phyloP scores from a whole-genome alignment of 2,888 invertebrate genomes.

The Scaptomyza caliginosa region DNA sequence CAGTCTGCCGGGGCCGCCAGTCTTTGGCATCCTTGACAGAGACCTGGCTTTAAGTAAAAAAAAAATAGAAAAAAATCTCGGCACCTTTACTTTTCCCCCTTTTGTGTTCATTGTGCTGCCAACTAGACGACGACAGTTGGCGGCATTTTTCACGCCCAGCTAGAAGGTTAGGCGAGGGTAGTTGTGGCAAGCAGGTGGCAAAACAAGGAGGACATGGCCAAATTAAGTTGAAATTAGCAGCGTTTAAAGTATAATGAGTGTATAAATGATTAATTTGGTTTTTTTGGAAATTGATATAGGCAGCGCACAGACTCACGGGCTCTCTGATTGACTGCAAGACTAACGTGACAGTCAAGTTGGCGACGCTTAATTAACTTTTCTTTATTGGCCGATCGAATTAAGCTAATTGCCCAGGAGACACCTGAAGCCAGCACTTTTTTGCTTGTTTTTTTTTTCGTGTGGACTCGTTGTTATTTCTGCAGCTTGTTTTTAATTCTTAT shows the following conservation, averaged over 20 bases:
- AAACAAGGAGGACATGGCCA: slow-evolving; percentile 9
- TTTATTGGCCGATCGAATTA: slow-evolving; percentile 63
- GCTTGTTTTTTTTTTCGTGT: neutral
- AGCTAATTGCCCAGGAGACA: slow-evolving; percentile 64
- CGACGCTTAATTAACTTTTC: slow-evolving; percentile 58
- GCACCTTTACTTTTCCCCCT: slow-evolving; percentile 22
- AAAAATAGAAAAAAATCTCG: neutral
- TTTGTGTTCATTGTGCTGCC: neutral
- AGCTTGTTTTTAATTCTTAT: slow-evolving; percentile 14
- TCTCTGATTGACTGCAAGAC: neutral
- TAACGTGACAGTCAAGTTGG: slow-evolving; percentile 22
- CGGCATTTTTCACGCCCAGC: slow-evolving; percentile 30
- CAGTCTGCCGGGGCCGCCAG: neutral
- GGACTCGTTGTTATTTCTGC: neutral
- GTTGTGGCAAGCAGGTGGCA: neutral
- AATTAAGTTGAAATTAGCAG: slow-evolving; percentile 69
- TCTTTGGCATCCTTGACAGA: slow-evolving; percentile 17
- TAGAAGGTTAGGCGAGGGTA: neutral
- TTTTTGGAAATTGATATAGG: slow-evolving; percentile 56
- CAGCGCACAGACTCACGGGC: neutral
- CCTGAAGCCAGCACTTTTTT: slow-evolving; percentile 24
- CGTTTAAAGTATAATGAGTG: slow-evolving; percentile 73
- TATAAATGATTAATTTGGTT: slow-evolving; percentile 71
- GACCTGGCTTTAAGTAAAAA: slow-evolving; percentile 13
- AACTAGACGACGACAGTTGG: slow-evolving; percentile 31